Conservation (phyloP, 2,113 vertebrate species). For the Turdus rufiventris region DNA sequence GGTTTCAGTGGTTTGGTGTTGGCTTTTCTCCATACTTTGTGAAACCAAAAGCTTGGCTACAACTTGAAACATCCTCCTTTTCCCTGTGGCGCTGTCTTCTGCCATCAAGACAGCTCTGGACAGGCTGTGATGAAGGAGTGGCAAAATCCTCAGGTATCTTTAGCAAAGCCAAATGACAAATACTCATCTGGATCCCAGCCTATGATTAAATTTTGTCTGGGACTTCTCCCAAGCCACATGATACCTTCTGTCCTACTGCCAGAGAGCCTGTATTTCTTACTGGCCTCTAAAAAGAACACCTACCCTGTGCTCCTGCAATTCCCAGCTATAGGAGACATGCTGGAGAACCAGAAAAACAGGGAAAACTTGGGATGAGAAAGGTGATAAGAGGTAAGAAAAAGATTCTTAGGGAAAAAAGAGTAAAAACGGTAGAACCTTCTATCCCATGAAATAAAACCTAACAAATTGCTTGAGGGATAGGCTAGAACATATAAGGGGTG, state of each 20-base stretch:
- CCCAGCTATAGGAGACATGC: not conserved
- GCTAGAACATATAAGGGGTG: not conserved
- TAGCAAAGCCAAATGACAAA: not conserved
- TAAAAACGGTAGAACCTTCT: not conserved
- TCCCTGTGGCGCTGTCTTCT: not conserved
- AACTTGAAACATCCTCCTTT: not conserved
- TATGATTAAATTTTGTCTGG: constrained; percentile 6
- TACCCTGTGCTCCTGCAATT: not conserved
- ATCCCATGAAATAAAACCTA: not conserved
- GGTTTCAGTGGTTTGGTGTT: not conserved
- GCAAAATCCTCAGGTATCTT: not conserved
- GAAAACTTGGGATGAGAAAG: not conserved
- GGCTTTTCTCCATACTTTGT: not conserved
- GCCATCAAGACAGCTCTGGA: not conserved
- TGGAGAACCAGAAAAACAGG: not conserved
- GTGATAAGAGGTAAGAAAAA: not conserved
- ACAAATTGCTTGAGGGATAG: not conserved
- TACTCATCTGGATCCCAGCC: not conserved
- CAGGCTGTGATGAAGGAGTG: not conserved
- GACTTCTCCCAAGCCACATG: not conserved
- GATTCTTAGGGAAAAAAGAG: not conserved
- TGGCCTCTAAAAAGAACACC: not conserved
- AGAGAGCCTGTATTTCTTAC: not conserved
- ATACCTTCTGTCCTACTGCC: not conserved
- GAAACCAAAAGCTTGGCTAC: not conserved